These are phyloP conservation scores for Champsocephalus esox DNA, from an alignment of 2,797 vertebrate genomes.

Conservation along the genomic window DNA sequence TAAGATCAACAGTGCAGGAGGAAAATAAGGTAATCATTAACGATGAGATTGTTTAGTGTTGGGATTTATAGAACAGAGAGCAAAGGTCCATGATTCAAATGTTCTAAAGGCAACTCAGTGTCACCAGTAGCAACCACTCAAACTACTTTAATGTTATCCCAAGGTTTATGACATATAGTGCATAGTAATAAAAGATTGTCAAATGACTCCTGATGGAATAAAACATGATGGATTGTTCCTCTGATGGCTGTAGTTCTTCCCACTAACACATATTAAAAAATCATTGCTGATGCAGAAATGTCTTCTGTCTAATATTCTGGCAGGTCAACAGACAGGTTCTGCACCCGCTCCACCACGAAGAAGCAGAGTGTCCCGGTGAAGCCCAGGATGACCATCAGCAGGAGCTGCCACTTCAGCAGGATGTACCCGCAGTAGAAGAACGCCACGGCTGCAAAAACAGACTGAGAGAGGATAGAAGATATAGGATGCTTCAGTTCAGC, in stretches of 20 bases:
- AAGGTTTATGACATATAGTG: slow-evolving; percentile 3
- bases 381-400: slow-evolving; percentile 83
- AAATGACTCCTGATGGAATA: slow-evolving; percentile 22
- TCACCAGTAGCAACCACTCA: not conserved
- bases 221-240: slow-evolving; percentile 6
- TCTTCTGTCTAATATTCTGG: slow-evolving; percentile 69
- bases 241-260: not conserved
- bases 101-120: slow-evolving; percentile 3
- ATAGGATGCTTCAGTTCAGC: not conserved
- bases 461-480: slow-evolving; percentile 65
- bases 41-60: slow-evolving; percentile 10
- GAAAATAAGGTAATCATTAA: slow-evolving; percentile 32
- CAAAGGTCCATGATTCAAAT: not conserved
- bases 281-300: not conserved
- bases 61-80: slow-evolving; percentile 6
- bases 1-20: slow-evolving; percentile 11
- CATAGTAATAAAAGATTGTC: not conserved
- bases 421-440: slow-evolving; percentile 88
- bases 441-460: slow-evolving; percentile 84
- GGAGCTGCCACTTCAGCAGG: slow-evolving; percentile 85
- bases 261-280: not conserved
- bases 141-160: not conserved
- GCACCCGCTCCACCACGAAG: slow-evolving; percentile 84
- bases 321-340: slow-evolving; percentile 66
- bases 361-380: slow-evolving; percentile 86